Percentiles rank a stretch among this genome's conserved stretches.
These are phyloP conservation scores for Cephus runcator DNA, from an alignment of 2,888 invertebrate genomes.

Conservation along the genomic window DNA sequence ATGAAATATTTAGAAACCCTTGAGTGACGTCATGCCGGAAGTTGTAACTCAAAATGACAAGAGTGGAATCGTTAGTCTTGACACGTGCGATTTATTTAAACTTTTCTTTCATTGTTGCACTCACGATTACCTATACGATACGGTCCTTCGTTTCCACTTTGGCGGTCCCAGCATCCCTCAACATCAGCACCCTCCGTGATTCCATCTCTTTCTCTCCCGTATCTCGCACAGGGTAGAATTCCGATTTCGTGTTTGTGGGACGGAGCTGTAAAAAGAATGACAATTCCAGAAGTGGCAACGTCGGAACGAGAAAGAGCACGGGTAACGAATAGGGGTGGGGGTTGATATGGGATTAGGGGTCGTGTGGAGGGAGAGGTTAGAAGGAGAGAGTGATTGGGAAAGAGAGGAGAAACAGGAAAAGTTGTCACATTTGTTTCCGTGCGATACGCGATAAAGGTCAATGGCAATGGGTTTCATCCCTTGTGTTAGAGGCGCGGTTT, in stretches of 20 bases:
- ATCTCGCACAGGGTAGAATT: not conserved
- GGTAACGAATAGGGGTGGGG: slow-evolving; percentile 12
- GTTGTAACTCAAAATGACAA: not conserved
- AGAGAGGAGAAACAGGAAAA: slow-evolving; percentile 27
- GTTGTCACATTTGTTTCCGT: slow-evolving; percentile 37
- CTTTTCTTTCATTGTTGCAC: slow-evolving; percentile 46
- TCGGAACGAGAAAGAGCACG: slow-evolving; percentile 16
- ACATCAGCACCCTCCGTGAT: not conserved
- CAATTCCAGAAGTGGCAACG: slow-evolving; percentile 37
- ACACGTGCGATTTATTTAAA: slow-evolving; percentile 46
- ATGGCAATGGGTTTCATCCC: not conserved
- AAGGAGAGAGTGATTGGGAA: slow-evolving; percentile 12
- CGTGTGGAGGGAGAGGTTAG: not conserved
- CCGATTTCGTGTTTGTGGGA: slow-evolving; percentile 8
- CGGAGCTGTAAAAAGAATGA: slow-evolving; percentile 41
- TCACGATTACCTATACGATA: slow-evolving; percentile 32
- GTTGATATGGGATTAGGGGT: slow-evolving; percentile 11
- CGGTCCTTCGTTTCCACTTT: not conserved
- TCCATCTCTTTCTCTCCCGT: not conserved
- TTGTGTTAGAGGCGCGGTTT: not conserved
- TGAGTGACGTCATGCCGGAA: not conserved
- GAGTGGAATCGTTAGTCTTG: slow-evolving; percentile 18
- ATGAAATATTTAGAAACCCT: not conserved
- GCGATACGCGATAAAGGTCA: slow-evolving; percentile 23
- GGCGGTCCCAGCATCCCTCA: not conserved